Conservation (phyloP, 2,888 invertebrate species). For the Lamellibrachia columna region DNA sequence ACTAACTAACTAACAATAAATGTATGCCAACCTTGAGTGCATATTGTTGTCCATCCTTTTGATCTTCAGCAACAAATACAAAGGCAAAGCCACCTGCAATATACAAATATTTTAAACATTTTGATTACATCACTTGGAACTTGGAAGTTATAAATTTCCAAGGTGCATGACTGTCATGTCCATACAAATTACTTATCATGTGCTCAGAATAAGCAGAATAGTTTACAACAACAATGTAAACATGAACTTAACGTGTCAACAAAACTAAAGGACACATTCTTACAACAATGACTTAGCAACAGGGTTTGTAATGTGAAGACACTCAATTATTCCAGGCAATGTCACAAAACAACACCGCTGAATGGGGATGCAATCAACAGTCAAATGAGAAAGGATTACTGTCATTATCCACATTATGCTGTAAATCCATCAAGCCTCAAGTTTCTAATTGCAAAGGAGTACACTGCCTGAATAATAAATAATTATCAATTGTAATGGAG, state of each 20-base stretch:
- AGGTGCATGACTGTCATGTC: not conserved
- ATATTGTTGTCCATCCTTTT: conserved; percentile 83
- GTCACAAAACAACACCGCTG: not conserved
- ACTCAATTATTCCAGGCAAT: not conserved
- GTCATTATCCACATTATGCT: not conserved
- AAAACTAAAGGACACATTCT: not conserved
- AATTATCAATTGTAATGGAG: not conserved
- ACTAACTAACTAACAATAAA: not conserved
- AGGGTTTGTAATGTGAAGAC: conserved; percentile 1
- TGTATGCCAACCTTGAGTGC: conserved; percentile 80
- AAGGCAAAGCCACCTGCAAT: conserved; percentile 92
- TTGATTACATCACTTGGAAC: not conserved
- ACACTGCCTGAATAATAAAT: not conserved
- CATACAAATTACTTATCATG: not conserved
- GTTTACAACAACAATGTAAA: not conserved
- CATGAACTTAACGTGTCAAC: too few species aligned
- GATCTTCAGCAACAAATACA: conserved; percentile 93
- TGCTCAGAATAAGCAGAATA: not conserved
- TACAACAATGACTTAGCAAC: not conserved
- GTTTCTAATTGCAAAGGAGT: not conserved
- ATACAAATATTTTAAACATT: conserved; percentile 27
- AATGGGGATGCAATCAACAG: not conserved
- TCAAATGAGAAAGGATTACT: not conserved
- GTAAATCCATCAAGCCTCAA: not conserved
- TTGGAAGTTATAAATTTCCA: not conserved